Base-by-base conservation (phyloP, 2,888 invertebrate genomes). In the Chaitophorus viminalis region DNA sequence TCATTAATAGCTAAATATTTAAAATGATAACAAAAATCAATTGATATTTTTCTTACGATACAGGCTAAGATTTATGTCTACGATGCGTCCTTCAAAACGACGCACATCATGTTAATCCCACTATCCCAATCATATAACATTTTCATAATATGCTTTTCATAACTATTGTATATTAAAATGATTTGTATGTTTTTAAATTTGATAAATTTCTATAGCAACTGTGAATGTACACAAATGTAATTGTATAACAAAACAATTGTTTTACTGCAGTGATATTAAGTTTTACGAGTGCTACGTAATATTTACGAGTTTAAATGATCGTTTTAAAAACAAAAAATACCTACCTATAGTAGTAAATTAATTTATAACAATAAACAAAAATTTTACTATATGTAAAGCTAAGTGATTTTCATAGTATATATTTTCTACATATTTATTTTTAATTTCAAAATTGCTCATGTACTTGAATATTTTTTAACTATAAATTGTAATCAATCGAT, bases 21-120 rank as follows among this genome's bases (percentile, higher is more conserved):
- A 18, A n/a, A 31, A 70, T 46, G 81, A 81, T 81, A 81, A 81
- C 79, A 68, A 33, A 8, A 68, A 65, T 79, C 14, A 79, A 29
- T 70, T 14, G 29, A 9, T 46, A 31, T 46, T 81, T 46, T 81
- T 68, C 1, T 81, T 68, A 25, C 21, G 29, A 21, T 68, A 79
- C 14, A 75, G 14, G 11, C 46, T 75, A 75, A 5, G 54, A 54
- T 60, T 60, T 25, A 60, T 60, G 6, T 21, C 25, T 60, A 60
- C 46, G 75, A 75, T n/a, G 75, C 39, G 46, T 75, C 39, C 75
- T 75, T 46, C n/a, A 75, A 75, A 75, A 76, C 31, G 52, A 76
- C 76, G n/a, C 76, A 52, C n/a, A 52, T 76, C 29, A 29, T 46
- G 29, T n/a, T 39, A 14, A 29, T 65, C 36, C n/a, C 18, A 29